phyloP scores from a whole-genome alignment of 2,797 vertebrate species.

The Gastrophryne carolinensis region DNA sequence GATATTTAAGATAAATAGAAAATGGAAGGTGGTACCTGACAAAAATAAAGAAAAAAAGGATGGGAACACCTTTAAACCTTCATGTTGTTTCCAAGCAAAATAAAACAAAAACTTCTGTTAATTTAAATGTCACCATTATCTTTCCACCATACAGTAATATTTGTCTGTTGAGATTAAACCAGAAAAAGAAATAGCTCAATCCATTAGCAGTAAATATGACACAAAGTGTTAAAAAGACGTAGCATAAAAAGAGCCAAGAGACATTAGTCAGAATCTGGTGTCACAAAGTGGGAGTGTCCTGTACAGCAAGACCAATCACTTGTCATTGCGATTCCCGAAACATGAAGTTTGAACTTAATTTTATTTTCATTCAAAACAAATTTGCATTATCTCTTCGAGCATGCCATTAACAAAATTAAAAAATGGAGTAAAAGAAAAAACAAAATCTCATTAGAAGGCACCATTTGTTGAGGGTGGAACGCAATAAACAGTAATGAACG shows the following conservation, averaged over 20 bases:
- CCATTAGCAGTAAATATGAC: not conserved
- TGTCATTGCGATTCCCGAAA: conserved; percentile 20
- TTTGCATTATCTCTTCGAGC: conserved; percentile 85
- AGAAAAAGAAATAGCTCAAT: not conserved
- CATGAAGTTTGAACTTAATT: conserved; percentile 22
- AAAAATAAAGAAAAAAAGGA: too few species aligned
- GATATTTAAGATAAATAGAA: too few species aligned
- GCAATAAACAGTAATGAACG: conserved; percentile 99
- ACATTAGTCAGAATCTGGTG: not conserved
- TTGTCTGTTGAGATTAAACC: conserved; percentile 5
- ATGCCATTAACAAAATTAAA: conserved; percentile 94
- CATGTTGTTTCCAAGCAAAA: not conserved
- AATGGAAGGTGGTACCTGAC: too few species aligned
- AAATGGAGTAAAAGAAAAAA: conserved; percentile 72
- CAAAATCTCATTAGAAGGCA: conserved; percentile 98
- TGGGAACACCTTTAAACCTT: too few species aligned
- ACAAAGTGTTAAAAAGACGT: conserved; percentile 4
- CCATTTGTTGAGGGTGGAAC: conserved; percentile 96
- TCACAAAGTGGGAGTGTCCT: not conserved
- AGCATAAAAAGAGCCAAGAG: not conserved
- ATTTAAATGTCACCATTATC: not conserved
- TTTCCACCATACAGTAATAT: not conserved
- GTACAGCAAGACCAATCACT: not conserved
- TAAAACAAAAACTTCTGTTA: too few species aligned
- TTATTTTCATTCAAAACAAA: conserved; percentile 62